A percentile compares a stretch with the other conserved stretches of the same genome.
phyloP scores from a whole-genome alignment of 2,888 invertebrate species.

The Lycophotia porphyrea region DNA sequence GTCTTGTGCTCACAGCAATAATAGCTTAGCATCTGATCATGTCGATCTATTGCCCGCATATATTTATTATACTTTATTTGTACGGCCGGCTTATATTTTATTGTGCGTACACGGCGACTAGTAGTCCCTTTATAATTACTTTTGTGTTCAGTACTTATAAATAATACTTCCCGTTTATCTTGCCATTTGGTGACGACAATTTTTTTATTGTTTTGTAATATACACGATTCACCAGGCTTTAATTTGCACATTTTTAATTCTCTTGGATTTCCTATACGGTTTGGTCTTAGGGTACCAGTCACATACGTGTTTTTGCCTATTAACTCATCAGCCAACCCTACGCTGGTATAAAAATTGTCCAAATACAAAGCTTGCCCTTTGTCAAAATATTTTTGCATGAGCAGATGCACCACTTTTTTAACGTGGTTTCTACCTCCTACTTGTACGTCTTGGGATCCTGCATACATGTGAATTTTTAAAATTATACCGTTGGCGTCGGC shows the following conservation, averaged over 20 bases:
- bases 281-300: slow-evolving; percentile 60
- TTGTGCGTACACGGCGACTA: slow-evolving; percentile 62
- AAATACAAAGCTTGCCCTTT: slow-evolving; percentile 58
- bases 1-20: slow-evolving; percentile 54
- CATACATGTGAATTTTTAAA: slow-evolving; percentile 63
- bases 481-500: slow-evolving; percentile 59
- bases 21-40: slow-evolving; percentile 54
- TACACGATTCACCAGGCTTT: slow-evolving; percentile 52
- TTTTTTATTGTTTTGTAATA: slow-evolving; percentile 60
- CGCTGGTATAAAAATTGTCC: slow-evolving; percentile 60
- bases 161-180: slow-evolving; percentile 61
- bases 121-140: slow-evolving; percentile 62
- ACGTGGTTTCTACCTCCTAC: no score
- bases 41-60: slow-evolving; percentile 59
- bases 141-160: slow-evolving; percentile 62
- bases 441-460: slow-evolving; percentile 1
- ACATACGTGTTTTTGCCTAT: slow-evolving; percentile 57
- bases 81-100: slow-evolving; percentile 63
- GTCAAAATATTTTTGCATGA: slow-evolving; percentile 57
- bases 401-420: slow-evolving; percentile 33
- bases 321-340: slow-evolving; percentile 57
- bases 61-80: slow-evolving; percentile 60
- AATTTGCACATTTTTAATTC: slow-evolving; percentile 42
- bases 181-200: slow-evolving; percentile 61
- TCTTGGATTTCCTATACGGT: slow-evolving; percentile 54